Evolutionary conservation across 2,797 vertebrate genomes (phyloP).

Genomic region (Falco concolor): DNA sequence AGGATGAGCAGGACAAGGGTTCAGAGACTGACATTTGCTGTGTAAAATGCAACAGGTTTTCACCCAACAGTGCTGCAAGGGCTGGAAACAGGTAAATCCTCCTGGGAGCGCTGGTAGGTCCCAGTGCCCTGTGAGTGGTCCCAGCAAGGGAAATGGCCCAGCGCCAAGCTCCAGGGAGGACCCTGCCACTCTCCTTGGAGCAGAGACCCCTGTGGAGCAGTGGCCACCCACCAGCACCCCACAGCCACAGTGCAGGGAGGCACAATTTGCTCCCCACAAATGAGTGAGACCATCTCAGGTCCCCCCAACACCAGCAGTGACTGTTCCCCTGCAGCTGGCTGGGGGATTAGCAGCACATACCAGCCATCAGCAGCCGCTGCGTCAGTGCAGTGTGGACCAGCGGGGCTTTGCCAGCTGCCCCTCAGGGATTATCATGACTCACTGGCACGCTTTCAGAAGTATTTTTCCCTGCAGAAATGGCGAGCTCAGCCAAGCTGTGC

Average conservation of each 20-base stretch:
- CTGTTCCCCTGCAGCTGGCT: not conserved
- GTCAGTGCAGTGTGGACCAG: not conserved
- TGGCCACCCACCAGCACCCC: not conserved
- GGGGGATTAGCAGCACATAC: not conserved
- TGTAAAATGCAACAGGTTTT: not conserved
- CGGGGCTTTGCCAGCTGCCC: not conserved
- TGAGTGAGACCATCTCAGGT: rapidly evolving
- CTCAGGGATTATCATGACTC: not conserved
- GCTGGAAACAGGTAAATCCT: not conserved
- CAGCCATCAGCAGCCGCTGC: rapidly evolving
- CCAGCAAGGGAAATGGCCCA: not conserved
- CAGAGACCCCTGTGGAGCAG: not conserved
- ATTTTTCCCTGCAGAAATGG: not conserved
- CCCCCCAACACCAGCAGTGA: not conserved
- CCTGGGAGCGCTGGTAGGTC: not conserved
- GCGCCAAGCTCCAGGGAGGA: not conserved
- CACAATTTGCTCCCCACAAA: not conserved
- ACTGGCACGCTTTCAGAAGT: not conserved
- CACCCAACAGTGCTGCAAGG: rapidly evolving
- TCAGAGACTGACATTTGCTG: not conserved
- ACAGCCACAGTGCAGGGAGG: not conserved
- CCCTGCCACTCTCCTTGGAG: not conserved
- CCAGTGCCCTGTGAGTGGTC: not conserved
- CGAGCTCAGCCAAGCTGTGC: not conserved
- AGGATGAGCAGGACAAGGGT: not conserved